Evolutionary conservation across 2,888 invertebrate species (phyloP), one percentile per base, ranked within the genome.

Genomic region (Xylophagus ater): DNA sequence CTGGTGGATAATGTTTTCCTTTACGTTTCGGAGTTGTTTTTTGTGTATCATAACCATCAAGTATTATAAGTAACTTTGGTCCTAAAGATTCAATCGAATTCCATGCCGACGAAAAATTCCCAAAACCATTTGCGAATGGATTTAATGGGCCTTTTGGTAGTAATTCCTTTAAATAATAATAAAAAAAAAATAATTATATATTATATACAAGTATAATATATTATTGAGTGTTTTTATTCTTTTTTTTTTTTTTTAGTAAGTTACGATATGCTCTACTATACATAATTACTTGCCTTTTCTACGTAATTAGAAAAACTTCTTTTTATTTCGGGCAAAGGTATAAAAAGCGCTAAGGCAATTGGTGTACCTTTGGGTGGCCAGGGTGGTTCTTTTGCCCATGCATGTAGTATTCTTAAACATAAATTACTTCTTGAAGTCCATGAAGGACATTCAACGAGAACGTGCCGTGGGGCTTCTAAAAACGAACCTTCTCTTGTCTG

Each of bases 341-440:
- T 64, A 49, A 71, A 67, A 26, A 72, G 60, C 5, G 68, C 67
- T 41, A 70, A 49, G 8, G 66, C 65, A n/a, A 69, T 64, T 13
- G 65, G 63, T 3, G 67, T 66, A 17, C 62, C 65, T 33, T 54
- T 52, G 6, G 51, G 49, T 14, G 57, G 55, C 57, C 59, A 58
- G 17, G 55, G 56, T 19, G 56, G 56, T 45, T 69, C 67, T 23
- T 65, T 66, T 3, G 71, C 69, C 72, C 72, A 72, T 5, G 70
- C 69, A 52, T 71, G 67, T 9, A 72, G 59, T n/a, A 72, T 57
- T 20, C 69, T 62, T 26, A 72, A 57, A 30, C 68, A 66, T 6
- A 71, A 55, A 10, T 68, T 66, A 20, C 68, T 69, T 44, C 70
- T 65, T 19, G 71, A 70, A 39, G 66, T 66, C 52, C 72, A 71